Percentiles rank a stretch among this genome's conserved stretches.
These are phyloP conservation scores for Cinara cedri DNA, from an alignment of 2,888 invertebrate genomes.

Conservation along the genomic window DNA sequence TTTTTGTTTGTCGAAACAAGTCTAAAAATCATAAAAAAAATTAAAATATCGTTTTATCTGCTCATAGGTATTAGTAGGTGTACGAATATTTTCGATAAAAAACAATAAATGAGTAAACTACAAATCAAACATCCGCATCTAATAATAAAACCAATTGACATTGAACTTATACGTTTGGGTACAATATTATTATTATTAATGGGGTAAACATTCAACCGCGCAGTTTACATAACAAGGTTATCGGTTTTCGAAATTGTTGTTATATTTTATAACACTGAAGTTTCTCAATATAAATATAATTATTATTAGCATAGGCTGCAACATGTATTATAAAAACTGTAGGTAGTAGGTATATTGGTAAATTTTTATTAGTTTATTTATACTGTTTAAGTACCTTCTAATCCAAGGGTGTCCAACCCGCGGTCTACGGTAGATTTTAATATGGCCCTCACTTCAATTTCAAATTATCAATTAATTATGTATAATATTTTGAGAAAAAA, in stretches of 20 bases:
- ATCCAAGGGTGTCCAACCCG: no score
- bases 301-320: no score
- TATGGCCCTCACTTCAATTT: no score
- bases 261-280: no score
- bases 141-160: slow-evolving; percentile 25
- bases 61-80: not conserved
- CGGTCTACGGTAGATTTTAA: no score
- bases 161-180: slow-evolving; percentile 47
- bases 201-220: slow-evolving; percentile 12
- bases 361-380: no score
- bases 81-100: not conserved
- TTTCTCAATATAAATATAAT: no score
- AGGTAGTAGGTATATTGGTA: slow-evolving; percentile 14
- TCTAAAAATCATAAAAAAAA: not conserved
- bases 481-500: no score
- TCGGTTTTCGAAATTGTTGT: slow-evolving; percentile 31
- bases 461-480: no score
- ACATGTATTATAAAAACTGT: slow-evolving; percentile 12
- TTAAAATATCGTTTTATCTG: not conserved
- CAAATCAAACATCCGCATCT: slow-evolving; percentile 32
- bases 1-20: not conserved
- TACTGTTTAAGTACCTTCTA: no score
- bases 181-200: slow-evolving; percentile 2
- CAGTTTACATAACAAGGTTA: slow-evolving; percentile 34
- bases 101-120: not conserved